Evolutionary conservation across 2,888 invertebrate genomes (phyloP).

Genomic region (Drosophila monieri): DNA sequence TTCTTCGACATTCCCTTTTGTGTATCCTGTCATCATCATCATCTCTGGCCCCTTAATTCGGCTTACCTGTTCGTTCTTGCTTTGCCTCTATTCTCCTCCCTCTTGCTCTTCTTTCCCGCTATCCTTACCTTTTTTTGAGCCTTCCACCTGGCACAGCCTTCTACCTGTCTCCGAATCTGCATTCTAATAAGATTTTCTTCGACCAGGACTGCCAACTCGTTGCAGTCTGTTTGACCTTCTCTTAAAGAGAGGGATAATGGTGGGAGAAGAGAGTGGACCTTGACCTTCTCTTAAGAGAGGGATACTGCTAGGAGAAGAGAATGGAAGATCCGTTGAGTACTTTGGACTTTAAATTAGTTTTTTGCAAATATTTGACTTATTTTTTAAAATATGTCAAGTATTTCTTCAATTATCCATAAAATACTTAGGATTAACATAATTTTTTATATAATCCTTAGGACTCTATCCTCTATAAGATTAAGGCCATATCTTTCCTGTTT

Average conservation of each 20-base stretch:
- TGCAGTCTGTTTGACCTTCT: constrained; percentile 45
- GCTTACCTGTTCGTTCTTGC: constrained; percentile 72
- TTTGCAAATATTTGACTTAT: too few relatives aligned
- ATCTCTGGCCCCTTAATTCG: constrained; percentile 44
- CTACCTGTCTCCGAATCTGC: constrained; percentile 40
- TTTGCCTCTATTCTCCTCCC: neutral
- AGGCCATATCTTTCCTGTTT: neutral
- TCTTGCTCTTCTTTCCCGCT: neutral
- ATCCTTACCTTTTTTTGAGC: constrained; percentile 15
- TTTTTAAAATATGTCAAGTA: too few relatives aligned
- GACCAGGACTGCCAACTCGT: constrained; percentile 42
- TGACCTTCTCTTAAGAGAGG: too few relatives aligned
- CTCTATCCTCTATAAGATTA: neutral
- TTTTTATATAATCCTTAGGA: too few relatives aligned
- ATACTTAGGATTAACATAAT: too few relatives aligned
- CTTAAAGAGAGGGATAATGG: neutral
- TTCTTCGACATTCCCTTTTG: constrained; percentile 27
- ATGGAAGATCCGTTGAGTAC: too few relatives aligned
- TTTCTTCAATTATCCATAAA: too few relatives aligned
- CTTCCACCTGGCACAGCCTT: constrained; percentile 25
- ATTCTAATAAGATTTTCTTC: constrained; percentile 73
- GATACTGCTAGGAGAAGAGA: too few relatives aligned
- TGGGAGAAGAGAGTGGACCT: neutral
- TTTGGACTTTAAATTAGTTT: too few relatives aligned
- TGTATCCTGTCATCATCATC: constrained; percentile 69